Conservation (phyloP, 2,797 vertebrate species). For the Balearica regulorum region DNA sequence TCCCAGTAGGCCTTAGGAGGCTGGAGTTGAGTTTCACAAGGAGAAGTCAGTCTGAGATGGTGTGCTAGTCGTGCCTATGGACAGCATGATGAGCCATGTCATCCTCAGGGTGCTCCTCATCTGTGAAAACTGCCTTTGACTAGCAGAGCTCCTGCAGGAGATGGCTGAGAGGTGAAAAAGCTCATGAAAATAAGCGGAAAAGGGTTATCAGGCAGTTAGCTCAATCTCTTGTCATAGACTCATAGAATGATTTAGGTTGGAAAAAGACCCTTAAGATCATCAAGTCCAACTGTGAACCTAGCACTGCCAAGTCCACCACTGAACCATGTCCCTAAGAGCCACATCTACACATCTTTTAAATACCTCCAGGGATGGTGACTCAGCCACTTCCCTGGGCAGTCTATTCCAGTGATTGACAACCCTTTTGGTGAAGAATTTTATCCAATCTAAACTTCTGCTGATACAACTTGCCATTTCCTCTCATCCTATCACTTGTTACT, state of each 20-base stretch:
- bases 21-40: background rate
- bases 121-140: background rate
- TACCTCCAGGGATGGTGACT: background rate
- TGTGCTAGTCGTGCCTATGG: background rate
- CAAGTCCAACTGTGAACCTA: background rate
- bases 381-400: background rate
- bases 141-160: background rate
- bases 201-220: background rate
- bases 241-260: background rate
- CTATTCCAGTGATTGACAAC: background rate
- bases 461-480: too few relatives aligned
- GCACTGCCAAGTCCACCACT: background rate
- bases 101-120: background rate
- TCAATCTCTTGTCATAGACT: background rate
- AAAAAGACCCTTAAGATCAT: too few relatives aligned
- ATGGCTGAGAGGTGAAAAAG: background rate
- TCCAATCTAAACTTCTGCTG: too few relatives aligned
- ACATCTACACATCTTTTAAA: background rate
- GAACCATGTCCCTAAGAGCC: rapidly evolving
- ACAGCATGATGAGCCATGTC: rapidly evolving
- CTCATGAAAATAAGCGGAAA: background rate
- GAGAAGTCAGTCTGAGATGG: background rate
- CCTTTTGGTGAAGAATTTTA: background rate
- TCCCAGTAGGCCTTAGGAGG: background rate
- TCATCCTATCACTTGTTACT: too few relatives aligned